phyloP scores from a whole-genome alignment of 1,140 invertebrate species.

The Nylanderia fulva region DNA sequence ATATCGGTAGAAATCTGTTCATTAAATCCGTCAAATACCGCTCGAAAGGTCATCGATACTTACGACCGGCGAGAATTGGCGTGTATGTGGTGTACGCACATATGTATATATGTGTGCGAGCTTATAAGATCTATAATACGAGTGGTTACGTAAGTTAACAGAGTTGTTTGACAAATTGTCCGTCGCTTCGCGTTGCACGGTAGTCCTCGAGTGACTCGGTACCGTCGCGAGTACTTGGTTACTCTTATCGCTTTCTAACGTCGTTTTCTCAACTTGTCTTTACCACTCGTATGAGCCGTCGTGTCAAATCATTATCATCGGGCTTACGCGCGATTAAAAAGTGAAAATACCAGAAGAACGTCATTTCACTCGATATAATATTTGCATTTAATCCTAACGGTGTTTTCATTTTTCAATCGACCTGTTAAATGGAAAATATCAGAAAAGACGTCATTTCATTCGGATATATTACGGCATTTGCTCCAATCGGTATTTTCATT shows the following conservation, averaged over 20 bases:
- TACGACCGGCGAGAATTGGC: slow-evolving; percentile 22
- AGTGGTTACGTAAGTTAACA: slow-evolving; percentile 21
- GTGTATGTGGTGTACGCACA: background rate
- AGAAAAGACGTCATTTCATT: background rate
- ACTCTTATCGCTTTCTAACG: slow-evolving; percentile 42
- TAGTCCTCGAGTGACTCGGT: slow-evolving; percentile 32
- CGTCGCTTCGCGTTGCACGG: slow-evolving; percentile 11
- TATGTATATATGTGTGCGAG: background rate
- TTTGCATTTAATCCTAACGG: background rate
- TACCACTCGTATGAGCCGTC: background rate
- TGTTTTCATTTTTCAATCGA: background rate
- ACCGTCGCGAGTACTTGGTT: slow-evolving; percentile 1
- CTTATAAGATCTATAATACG: slow-evolving; percentile 35
- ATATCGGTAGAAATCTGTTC: slow-evolving; percentile 35
- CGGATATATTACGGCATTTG: background rate
- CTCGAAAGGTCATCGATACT: slow-evolving; percentile 58
- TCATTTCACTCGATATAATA: background rate
- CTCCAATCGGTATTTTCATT: background rate
- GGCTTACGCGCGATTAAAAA: background rate
- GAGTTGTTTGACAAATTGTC: slow-evolving; percentile 52
- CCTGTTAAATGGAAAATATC: background rate
- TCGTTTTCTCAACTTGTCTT: slow-evolving; percentile 11
- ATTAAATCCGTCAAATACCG: slow-evolving; percentile 31
- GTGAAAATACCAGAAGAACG: background rate
- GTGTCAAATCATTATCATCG: slow-evolving; percentile 27